Evolutionary conservation across 2,797 vertebrate species (phyloP), one percentile per base, ranked within the genome.

Genomic region (Neosalanx taihuensis): DNA sequence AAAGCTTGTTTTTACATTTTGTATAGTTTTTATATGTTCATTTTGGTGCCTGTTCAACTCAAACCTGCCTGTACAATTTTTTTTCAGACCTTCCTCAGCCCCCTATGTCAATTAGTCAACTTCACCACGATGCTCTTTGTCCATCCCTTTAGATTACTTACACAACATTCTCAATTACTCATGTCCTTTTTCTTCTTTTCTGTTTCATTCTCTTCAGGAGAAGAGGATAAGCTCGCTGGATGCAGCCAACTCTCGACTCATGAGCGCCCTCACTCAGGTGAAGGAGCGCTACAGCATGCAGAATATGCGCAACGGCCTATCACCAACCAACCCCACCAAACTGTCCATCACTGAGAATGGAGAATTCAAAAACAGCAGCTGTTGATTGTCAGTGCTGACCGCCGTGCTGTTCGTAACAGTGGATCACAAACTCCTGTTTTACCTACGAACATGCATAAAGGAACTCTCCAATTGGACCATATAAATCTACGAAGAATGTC

Each of bases 321-420:
- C 96, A 12, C 94, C 96, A 69, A 93, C 89, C 92, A 95, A 95
- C 76, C 95, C 96, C 87, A 96, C 95, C 89, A 99, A 97, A 76
- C 95, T 99, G 82, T 99, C 97, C 83, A 99, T 99, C 92, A 99
- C 97, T 77, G 97, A 99, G 92, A 99, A 96, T 76, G 97, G 97
- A 71, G 97, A 99, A 92, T 99, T 99, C 91, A 97, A 94, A 84
- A 98, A 97, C 93, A 99, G 96, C 92, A 96, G 94, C 93, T 98
- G 95, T 93, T 98, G 86, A 94, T 74, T 6, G 63, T 30, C 3
- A n/a, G 12, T 53, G 23, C 2, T 20, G 46, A 35, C 60, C 9
- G 9, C 37, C 37, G 12, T 46, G 41, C 41, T 41, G 37, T 41
- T 41, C 37, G 3, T 41, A 10, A 10, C 41, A 46, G 29, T 9